Evolutionary conservation across 2,797 vertebrate species (phyloP).

Genomic region (Scolopax bukidnonensis): DNA sequence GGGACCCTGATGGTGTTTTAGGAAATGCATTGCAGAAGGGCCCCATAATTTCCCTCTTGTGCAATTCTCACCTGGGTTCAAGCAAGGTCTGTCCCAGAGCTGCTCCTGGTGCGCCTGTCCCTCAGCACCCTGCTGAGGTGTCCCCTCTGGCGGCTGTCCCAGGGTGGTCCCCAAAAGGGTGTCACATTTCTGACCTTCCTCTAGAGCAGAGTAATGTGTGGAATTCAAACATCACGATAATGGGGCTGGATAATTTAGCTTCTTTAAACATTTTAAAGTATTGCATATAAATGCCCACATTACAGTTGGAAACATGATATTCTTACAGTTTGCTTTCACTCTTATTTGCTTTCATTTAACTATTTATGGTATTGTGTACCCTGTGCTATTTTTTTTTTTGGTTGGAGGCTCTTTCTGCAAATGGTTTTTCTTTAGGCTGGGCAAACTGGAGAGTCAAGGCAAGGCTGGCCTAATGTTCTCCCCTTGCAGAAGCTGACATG

Average conservation of each 20-base stretch:
- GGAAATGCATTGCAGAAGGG: accelerated
- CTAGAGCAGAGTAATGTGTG: not conserved
- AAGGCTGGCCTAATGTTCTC: not conserved
- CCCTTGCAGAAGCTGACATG: not conserved
- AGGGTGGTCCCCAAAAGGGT: not conserved
- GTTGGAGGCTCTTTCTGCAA: not conserved
- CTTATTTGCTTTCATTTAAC: not conserved
- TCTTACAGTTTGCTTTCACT: not conserved
- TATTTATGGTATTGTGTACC: accelerated
- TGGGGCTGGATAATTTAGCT: not conserved
- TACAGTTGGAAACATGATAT: not conserved
- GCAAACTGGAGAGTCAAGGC: not conserved
- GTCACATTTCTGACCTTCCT: not conserved
- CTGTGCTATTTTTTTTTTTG: not conserved
- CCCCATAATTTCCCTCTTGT: accelerated
- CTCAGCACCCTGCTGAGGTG: not conserved
- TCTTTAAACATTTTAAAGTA: not conserved
- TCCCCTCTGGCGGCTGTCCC: not conserved
- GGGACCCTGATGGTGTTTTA: accelerated
- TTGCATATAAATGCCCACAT: not conserved
- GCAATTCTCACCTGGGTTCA: accelerated
- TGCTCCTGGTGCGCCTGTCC: accelerated
- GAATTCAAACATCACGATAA: not conserved
- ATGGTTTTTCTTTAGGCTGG: not conserved
- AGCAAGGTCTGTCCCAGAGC: not conserved